A percentile compares a stretch with the other conserved stretches of the same genome.
phyloP scores from a whole-genome alignment of 1,140 invertebrate genomes.

The Eupristina koningsbergeri region DNA sequence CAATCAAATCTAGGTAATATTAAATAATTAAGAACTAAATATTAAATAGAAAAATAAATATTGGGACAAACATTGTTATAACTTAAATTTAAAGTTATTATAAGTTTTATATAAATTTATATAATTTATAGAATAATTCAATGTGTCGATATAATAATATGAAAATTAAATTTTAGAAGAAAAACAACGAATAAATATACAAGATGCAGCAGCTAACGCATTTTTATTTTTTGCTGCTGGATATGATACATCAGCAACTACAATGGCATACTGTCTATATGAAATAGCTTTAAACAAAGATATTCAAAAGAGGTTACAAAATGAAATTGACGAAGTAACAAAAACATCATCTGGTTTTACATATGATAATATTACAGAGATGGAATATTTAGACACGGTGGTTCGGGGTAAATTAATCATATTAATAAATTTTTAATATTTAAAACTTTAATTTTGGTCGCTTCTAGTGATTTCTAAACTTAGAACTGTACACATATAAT shows the following conservation, averaged over 20 bases:
- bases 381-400: conserved; percentile 44
- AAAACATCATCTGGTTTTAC: conserved; percentile 26
- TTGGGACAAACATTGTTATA: no score
- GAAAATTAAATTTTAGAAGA: background rate
- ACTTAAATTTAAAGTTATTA: no score
- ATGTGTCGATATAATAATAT: no score
- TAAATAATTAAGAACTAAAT: background rate
- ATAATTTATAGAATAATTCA: no score
- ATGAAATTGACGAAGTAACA: conserved; percentile 58
- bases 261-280: conserved; percentile 63
- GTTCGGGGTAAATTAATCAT: conserved; percentile 24
- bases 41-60: no score
- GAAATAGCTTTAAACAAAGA: conserved; percentile 59
- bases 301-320: conserved; percentile 63
- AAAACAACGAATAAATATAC: background rate
- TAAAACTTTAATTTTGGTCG: no score
- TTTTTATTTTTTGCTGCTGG: conserved; percentile 63
- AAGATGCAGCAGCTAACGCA: conserved; percentile 56
- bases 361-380: background rate
- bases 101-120: no score
- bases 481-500: no score
- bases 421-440: no score
- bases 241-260: conserved; percentile 66
- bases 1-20: background rate
- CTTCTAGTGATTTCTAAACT: no score